Percentiles rank a stretch among this genome's conserved stretches.
phyloP scores from a whole-genome alignment of 2,888 invertebrate species.

The Aphodius sticticus region DNA sequence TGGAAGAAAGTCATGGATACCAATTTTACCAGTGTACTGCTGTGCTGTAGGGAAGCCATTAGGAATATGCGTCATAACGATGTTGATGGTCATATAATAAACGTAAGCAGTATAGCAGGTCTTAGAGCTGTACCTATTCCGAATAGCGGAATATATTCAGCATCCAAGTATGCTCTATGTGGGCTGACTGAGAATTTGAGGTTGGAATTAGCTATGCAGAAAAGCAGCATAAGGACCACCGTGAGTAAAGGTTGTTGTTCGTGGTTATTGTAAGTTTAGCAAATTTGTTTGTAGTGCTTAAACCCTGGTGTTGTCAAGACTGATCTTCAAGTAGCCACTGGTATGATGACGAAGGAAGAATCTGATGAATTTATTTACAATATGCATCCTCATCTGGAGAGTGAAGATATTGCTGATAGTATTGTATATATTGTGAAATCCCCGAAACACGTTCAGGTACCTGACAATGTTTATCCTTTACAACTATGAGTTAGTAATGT shows the following conservation, averaged over 20 bases:
- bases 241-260: constrained; percentile 24
- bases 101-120: constrained; percentile 44
- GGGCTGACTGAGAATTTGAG: constrained; percentile 42
- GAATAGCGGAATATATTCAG: constrained; percentile 38
- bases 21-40: constrained; percentile 39
- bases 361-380: not conserved
- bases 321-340: constrained; percentile 7
- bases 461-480: no score
- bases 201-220: constrained; percentile 37
- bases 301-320: constrained; percentile 31
- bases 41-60: constrained; percentile 41
- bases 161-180: constrained; percentile 43
- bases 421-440: constrained; percentile 7
- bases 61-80: constrained; percentile 41
- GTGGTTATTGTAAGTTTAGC: not conserved
- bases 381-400: not conserved
- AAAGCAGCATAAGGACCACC: constrained; percentile 37
- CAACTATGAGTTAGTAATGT: no score
- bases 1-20: constrained; percentile 40
- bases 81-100: constrained; percentile 44
- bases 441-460: constrained; percentile 23
- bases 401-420: constrained; percentile 22
- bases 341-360: not conserved
- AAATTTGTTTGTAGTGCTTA: constrained; percentile 21
- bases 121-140: constrained; percentile 37